Conservation (phyloP, 2,113 vertebrate species). For the Syngnathus scovelli region DNA sequence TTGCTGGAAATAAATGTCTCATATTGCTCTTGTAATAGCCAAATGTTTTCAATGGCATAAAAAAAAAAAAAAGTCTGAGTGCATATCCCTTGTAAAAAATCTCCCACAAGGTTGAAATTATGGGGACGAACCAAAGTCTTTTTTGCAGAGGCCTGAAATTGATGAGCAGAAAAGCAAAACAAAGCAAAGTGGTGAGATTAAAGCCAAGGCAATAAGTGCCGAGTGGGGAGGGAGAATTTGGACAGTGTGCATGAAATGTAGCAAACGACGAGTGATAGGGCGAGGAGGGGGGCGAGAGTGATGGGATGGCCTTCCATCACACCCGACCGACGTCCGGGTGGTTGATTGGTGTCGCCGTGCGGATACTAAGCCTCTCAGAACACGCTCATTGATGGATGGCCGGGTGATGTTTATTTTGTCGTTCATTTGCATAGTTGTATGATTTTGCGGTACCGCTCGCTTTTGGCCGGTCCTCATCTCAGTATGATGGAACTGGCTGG, state of each 20-base stretch:
- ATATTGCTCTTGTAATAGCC: slow-evolving; percentile 21
- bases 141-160: slow-evolving; percentile 33
- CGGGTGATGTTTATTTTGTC: slow-evolving; percentile 62
- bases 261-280: slow-evolving; percentile 24
- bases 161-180: slow-evolving; percentile 23
- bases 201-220: slow-evolving; percentile 19
- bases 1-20: slow-evolving; percentile 40
- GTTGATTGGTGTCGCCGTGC: slow-evolving; percentile 55
- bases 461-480: slow-evolving; percentile 40
- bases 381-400: slow-evolving; percentile 65
- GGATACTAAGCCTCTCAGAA: slow-evolving; percentile 50
- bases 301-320: slow-evolving; percentile 49
- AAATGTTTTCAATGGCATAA: slow-evolving; percentile 38
- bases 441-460: slow-evolving; percentile 43
- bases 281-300: slow-evolving; percentile 18
- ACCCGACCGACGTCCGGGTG: slow-evolving; percentile 39
- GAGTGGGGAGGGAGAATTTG: slow-evolving; percentile 22
- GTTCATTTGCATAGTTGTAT: slow-evolving; percentile 67
- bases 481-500: slow-evolving; percentile 56
- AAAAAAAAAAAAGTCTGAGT: slow-evolving; percentile 39
- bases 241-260: slow-evolving; percentile 41
- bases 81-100: slow-evolving; percentile 28
- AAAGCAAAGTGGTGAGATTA: slow-evolving; percentile 42
- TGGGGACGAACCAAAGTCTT: slow-evolving; percentile 23
- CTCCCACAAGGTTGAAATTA: slow-evolving; percentile 34